Evolutionary conservation across 2,113 vertebrate genomes (phyloP).

Genomic region (Hippocampus zosterae): DNA sequence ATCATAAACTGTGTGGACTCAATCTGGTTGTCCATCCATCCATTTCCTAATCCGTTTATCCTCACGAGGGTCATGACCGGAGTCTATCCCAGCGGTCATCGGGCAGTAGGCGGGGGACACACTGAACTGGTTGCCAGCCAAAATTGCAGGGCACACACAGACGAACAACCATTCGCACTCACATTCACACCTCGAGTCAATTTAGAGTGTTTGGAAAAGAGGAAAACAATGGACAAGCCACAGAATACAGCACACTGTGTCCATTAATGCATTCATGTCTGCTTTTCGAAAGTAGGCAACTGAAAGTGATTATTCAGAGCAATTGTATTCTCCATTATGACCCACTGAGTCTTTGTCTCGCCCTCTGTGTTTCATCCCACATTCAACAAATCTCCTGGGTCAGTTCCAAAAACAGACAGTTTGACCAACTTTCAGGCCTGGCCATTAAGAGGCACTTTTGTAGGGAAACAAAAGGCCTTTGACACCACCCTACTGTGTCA

Average conservation of each 20-base stretch:
- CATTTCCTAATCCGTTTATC: too few species aligned
- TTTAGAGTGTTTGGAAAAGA: background rate
- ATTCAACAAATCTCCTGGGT: conserved; percentile 24
- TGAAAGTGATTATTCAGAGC: background rate
- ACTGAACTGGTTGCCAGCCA: background rate
- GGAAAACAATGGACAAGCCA: background rate
- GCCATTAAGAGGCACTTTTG: conserved; percentile 29
- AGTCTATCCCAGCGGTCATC: too few species aligned
- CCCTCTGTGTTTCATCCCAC: background rate
- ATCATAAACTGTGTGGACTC: background rate
- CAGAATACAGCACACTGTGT: background rate
- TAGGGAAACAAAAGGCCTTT: conserved; percentile 37
- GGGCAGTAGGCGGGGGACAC: too few species aligned
- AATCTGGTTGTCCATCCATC: too few species aligned
- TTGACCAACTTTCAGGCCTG: conserved; percentile 55
- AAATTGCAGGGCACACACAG: too few species aligned
- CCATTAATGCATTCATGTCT: background rate
- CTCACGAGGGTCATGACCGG: too few species aligned
- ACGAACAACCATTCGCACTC: too few species aligned
- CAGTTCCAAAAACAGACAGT: conserved; percentile 50
- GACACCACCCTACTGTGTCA: conserved; percentile 49
- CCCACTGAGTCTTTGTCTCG: conserved; percentile 37
- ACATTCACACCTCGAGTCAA: too few species aligned
- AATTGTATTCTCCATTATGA: background rate
- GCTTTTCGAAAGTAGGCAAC: conserved; percentile 1